Conservation (phyloP, 2,797 vertebrate species). For the Limosa lapponica region DNA sequence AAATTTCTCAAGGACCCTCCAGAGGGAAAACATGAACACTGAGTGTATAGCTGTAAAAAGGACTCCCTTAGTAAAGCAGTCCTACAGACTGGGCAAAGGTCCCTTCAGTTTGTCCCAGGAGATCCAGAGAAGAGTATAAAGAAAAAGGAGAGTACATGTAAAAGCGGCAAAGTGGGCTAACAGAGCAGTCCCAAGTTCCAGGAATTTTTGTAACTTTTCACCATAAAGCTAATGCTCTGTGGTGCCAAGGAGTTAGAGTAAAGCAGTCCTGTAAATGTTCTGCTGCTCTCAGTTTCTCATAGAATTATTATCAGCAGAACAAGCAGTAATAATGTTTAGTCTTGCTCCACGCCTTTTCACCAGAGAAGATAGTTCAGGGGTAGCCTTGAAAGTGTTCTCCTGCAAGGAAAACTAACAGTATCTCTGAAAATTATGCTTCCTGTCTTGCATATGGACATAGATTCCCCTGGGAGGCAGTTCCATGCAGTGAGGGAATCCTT, state of each 20-base stretch:
- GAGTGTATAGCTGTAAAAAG: background rate
- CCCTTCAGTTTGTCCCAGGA: background rate
- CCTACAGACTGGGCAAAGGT: background rate
- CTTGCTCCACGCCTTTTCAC: background rate
- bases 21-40: background rate
- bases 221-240: background rate
- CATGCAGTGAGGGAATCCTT: background rate
- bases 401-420: background rate
- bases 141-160: background rate
- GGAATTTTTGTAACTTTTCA: background rate
- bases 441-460: background rate
- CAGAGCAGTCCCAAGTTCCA: background rate
- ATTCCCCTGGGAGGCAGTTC: background rate
- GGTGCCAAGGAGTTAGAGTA: background rate
- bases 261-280: background rate
- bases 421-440: background rate
- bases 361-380: background rate
- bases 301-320: background rate
- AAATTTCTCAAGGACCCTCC: background rate
- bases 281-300: background rate
- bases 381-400: background rate
- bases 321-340: background rate
- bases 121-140: background rate
- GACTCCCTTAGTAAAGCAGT: background rate
- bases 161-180: background rate